Base-by-base conservation (phyloP, 1,140 invertebrate species). In the Tetramorium simillimum region DNA sequence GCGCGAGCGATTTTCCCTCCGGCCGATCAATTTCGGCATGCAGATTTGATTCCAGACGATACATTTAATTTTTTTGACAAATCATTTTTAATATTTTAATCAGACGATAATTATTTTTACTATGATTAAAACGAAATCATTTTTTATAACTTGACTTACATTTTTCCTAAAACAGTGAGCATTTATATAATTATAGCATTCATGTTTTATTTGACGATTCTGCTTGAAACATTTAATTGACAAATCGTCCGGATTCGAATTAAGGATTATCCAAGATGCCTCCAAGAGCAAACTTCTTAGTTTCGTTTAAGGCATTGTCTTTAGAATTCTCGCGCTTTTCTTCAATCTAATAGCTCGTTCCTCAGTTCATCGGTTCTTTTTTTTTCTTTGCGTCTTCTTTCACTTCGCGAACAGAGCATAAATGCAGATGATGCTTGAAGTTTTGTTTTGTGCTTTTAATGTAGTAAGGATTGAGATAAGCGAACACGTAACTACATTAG, bases 391-490 rank as follows among this genome's bases (percentile, higher is more conserved):
- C 56, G 21, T 76, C 43, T 80, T 49, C 33, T 65, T 67, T 81
- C 10, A 37, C 51, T 77, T 77, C 24, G 37, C 60, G 24, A 21
- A 56, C 28, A 16, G 12, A 58, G 24, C 80, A 37, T 28, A 43
- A 37, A 82, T 72, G 24, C n/a, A n/a, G 51, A 51, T n/a, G 3
- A n/a, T 51, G 72, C 51, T 77, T 37, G 7, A 63, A 21, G 28
- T 65, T 78, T 67, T 43, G 46, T 67, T 85, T 65, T 78, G 33
- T 56, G 82, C 58, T 85, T 85, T 73, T 85, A 78, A 56, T 16
- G 62, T 28, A 21, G 7, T 85, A 78, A 85, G 58, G 33, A 78
- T 65, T 28, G 16, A 33, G 28, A 60, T 62, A 85, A 53, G 62
- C 24, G 37, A 72, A 63, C 58, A 63, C 82, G 37, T 84, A 77